These are phyloP conservation scores for Neodontobutis hainanensis DNA, from an alignment of 2,113 vertebrate genomes.

Conservation along the genomic window DNA sequence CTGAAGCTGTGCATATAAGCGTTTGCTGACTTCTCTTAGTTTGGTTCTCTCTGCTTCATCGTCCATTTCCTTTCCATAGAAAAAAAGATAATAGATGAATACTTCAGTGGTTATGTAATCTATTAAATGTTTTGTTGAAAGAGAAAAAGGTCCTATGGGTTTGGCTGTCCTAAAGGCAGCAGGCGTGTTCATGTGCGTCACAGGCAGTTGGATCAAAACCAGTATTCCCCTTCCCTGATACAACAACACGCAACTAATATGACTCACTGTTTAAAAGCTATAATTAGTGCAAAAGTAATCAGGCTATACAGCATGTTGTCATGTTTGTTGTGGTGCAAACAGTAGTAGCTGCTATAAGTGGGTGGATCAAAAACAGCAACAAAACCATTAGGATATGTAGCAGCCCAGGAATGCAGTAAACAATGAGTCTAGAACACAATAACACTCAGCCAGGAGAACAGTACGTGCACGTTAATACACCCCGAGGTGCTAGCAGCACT, in stretches of 20 bases:
- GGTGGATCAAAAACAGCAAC: slow-evolving; percentile 2
- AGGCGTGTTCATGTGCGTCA: slow-evolving; percentile 50
- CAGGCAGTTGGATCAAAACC: slow-evolving; percentile 4
- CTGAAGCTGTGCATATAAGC: slow-evolving; percentile 81
- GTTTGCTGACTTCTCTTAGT: slow-evolving; percentile 82
- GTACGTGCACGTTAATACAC: slow-evolving; percentile 34
- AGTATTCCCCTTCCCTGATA: slow-evolving; percentile 2
- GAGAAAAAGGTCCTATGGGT: slow-evolving; percentile 7
- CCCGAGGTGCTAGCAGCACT: slow-evolving; percentile 23
- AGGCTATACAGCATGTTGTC: slow-evolving; percentile 1
- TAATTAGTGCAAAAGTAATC: slow-evolving; percentile 16
- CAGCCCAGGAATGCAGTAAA: slow-evolving; percentile 50
- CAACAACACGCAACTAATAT: slow-evolving; percentile 9
- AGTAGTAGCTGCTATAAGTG: background rate
- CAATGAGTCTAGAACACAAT: slow-evolving; percentile 42
- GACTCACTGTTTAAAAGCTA: slow-evolving; percentile 40
- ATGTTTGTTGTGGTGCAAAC: background rate
- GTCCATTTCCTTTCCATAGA: slow-evolving; percentile 63
- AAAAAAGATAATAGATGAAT: background rate
- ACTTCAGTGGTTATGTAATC: slow-evolving; percentile 34
- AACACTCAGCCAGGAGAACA: slow-evolving; percentile 35
- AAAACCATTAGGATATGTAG: slow-evolving; percentile 25
- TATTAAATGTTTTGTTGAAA: background rate
- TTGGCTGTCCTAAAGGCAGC: slow-evolving; percentile 20
- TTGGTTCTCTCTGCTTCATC: slow-evolving; percentile 80